phyloP scores from a whole-genome alignment of 1,140 invertebrate species.

The Leptinotarsa defecta region DNA sequence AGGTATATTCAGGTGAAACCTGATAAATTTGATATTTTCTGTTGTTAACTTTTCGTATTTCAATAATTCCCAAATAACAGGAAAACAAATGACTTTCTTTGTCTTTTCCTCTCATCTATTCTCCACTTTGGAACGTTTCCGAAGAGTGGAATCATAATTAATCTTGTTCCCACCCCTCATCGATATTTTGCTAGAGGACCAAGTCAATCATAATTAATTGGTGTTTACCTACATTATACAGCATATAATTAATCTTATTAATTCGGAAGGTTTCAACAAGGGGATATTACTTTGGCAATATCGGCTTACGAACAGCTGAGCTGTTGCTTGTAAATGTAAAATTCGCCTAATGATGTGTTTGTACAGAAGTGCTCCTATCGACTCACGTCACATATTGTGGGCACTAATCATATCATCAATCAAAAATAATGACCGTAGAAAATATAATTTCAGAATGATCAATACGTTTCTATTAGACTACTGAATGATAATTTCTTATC shows the following conservation, averaged over 20 bases:
- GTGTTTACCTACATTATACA: slow-evolving; percentile 26
- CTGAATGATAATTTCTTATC: neutral
- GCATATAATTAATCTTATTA: slow-evolving; percentile 32
- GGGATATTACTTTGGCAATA: slow-evolving; percentile 17
- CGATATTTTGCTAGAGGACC: slow-evolving; percentile 26
- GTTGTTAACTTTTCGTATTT: too few species aligned
- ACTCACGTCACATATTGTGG: neutral
- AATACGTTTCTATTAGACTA: neutral
- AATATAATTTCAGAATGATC: neutral
- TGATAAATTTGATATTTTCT: too few species aligned
- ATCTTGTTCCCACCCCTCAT: slow-evolving; percentile 4
- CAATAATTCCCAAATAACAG: too few species aligned
- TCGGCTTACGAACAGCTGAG: slow-evolving; percentile 18
- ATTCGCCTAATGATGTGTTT: slow-evolving; percentile 10
- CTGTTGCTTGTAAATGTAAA: slow-evolving; percentile 25
- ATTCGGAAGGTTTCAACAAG: slow-evolving; percentile 29
- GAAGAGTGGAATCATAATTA: neutral
- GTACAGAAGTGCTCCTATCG: neutral
- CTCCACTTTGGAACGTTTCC: too few species aligned
- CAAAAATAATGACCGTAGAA: neutral
- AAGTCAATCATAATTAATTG: slow-evolving; percentile 32
- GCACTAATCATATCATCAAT: neutral
- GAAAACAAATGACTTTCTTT: too few species aligned
- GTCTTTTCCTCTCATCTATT: too few species aligned
- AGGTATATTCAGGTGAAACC: too few species aligned